Percentiles rank a stretch among this genome's conserved stretches.
These are phyloP conservation scores for Brenthis daphne DNA, from an alignment of 2,888 invertebrate genomes.

Conservation along the genomic window DNA sequence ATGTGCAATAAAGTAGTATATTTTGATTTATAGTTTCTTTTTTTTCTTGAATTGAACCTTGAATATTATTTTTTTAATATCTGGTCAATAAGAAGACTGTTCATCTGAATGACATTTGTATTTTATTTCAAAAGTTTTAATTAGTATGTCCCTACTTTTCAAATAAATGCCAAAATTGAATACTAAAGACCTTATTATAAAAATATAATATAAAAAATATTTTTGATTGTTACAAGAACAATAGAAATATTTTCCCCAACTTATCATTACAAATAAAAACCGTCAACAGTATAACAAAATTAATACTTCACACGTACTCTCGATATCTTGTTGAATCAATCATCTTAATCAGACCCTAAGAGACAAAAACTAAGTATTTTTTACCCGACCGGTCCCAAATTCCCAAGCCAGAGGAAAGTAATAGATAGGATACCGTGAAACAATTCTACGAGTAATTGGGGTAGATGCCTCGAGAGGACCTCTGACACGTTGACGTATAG, in stretches of 20 bases:
- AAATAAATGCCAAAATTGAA: too few species aligned
- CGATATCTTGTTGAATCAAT: conserved; percentile 50
- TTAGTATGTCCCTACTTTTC: too few species aligned
- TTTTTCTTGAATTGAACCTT: neutral
- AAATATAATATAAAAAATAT: neutral
- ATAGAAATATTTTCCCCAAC: neutral
- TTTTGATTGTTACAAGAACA: neutral
- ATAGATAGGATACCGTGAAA: conserved; percentile 70
- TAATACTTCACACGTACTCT: conserved; percentile 29
- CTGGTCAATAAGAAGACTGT: too few species aligned
- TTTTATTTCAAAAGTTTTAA: too few species aligned
- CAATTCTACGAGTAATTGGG: conserved; percentile 75
- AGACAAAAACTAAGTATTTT: conserved; percentile 58
- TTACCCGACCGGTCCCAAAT: conserved; percentile 56
- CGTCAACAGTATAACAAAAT: conserved; percentile 17
- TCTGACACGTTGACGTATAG: conserved; percentile 70
- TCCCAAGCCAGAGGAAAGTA: conserved; percentile 64
- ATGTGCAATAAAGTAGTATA: conserved; percentile 10
- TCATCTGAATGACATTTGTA: too few species aligned
- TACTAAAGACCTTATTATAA: neutral
- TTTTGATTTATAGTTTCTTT: conserved; percentile 14
- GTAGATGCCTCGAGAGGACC: conserved; percentile 64
- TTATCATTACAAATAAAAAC: neutral
- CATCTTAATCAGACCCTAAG: conserved; percentile 59
- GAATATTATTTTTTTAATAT: neutral